A percentile compares a stretch with the other conserved stretches of the same genome.
phyloP scores from a whole-genome alignment of 1,140 invertebrate genomes.

The Anoplolepis gracilipes region DNA sequence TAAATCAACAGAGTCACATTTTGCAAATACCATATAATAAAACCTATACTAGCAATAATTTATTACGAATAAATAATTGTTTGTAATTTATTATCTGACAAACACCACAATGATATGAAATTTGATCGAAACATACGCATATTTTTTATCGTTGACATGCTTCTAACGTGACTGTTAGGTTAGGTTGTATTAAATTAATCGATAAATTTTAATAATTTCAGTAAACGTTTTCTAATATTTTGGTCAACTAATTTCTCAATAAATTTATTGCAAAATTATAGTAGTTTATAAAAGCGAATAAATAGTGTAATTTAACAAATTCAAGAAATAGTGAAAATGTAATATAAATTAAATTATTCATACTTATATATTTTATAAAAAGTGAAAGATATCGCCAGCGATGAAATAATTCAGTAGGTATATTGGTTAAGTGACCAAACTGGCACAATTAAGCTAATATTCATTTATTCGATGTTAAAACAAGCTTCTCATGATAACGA shows the following conservation, averaged over 20 bases:
- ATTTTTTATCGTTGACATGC: not conserved
- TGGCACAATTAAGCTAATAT: too few species aligned
- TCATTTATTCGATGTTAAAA: too few species aligned
- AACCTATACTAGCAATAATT: conserved; percentile 11
- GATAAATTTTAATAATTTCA: conserved; percentile 6
- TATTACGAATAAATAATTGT: not conserved
- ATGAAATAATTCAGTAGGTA: too few species aligned
- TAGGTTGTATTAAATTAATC: not conserved
- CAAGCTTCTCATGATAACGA: too few species aligned
- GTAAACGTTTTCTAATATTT: not conserved
- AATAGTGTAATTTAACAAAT: not conserved
- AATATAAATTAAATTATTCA: too few species aligned
- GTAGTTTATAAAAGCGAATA: not conserved
- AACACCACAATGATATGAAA: not conserved
- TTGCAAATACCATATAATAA: not conserved
- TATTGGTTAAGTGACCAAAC: too few species aligned
- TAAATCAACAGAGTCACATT: conserved; percentile 1
- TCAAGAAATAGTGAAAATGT: not conserved
- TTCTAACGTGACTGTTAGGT: not conserved
- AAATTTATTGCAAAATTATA: conserved; percentile 1
- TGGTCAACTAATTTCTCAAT: not conserved
- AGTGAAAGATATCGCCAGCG: too few species aligned
- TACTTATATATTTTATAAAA: too few species aligned
- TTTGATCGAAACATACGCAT: not conserved
- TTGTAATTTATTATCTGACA: not conserved